phyloP scores from a whole-genome alignment of 1,140 invertebrate species.

The Microplitis demolitor region DNA sequence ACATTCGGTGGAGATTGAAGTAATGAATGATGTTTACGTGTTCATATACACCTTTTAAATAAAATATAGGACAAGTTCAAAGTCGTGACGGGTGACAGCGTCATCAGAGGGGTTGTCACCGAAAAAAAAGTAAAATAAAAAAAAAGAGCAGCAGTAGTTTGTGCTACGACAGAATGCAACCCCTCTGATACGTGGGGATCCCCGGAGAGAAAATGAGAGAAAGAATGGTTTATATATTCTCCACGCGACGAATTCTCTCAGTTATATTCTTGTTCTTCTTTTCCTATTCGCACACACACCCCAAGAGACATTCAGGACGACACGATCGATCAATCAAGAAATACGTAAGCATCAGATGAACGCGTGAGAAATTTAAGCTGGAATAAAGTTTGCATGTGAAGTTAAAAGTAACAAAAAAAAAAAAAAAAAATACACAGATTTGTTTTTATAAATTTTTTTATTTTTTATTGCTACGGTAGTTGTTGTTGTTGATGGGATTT shows the following conservation, averaged over 20 bases:
- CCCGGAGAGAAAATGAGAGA: conserved; percentile 8
- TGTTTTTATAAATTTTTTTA: no score
- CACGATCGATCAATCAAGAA: conserved; percentile 50
- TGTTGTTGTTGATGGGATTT: no score
- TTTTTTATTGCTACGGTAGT: no score
- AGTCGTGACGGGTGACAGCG: conserved; percentile 32
- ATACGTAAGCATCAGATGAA: conserved; percentile 40
- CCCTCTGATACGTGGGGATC: conserved; percentile 23
- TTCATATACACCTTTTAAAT: conserved; percentile 41
- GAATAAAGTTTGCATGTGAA: conserved; percentile 33
- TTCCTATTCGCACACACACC: background rate
- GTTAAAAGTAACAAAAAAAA: background rate
- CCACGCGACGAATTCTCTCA: conserved; percentile 16
- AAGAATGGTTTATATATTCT: background rate
- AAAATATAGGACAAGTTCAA: conserved; percentile 47
- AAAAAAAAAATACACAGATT: no score
- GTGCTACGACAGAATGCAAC: conserved; percentile 16
- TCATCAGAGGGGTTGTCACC: background rate
- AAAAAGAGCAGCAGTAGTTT: conserved; percentile 22
- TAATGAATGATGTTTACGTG: conserved; percentile 25
- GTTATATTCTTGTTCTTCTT: conserved; percentile 17
- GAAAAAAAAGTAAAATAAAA: conserved; percentile 24
- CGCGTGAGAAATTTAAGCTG: conserved; percentile 53
- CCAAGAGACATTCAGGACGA: conserved; percentile 25
- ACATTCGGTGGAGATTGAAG: no score